These are phyloP conservation scores for Megamerina dolium DNA, from an alignment of 2,888 invertebrate genomes.

Conservation along the genomic window DNA sequence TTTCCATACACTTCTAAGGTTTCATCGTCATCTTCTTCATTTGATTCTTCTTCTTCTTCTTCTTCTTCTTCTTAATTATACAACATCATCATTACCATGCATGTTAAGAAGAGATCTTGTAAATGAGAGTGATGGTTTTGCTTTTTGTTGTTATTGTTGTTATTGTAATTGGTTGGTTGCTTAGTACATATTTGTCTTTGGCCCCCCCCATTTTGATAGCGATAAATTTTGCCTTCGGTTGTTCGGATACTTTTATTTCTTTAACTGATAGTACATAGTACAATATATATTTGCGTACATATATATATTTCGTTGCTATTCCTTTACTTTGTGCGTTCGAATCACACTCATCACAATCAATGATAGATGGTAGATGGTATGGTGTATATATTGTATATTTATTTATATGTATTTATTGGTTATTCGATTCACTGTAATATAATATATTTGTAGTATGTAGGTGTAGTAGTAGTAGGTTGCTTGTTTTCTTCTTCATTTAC, in stretches of 20 bases:
- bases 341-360: no score
- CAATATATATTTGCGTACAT: neutral
- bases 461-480: no score
- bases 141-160: neutral
- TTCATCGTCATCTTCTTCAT: neutral
- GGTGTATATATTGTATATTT: neutral
- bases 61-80: conserved; percentile 1
- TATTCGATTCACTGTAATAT: conserved; percentile 9
- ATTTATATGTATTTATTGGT: neutral
- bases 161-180: neutral
- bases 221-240: conserved; percentile 13
- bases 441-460: conserved; percentile 16
- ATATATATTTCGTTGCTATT: conserved; percentile 4
- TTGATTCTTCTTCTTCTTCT: neutral
- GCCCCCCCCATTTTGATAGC: conserved; percentile 1
- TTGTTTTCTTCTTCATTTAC: no score
- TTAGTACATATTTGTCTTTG: neutral
- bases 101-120: no score
- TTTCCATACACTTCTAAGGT: neutral
- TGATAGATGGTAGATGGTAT: neutral
- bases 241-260: conserved; percentile 2
- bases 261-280: neutral
- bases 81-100: no score
- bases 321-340: no score
- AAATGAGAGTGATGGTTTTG: neutral